Conservation (phyloP, 1,140 invertebrate genomes). For the Ladona fulva region DNA sequence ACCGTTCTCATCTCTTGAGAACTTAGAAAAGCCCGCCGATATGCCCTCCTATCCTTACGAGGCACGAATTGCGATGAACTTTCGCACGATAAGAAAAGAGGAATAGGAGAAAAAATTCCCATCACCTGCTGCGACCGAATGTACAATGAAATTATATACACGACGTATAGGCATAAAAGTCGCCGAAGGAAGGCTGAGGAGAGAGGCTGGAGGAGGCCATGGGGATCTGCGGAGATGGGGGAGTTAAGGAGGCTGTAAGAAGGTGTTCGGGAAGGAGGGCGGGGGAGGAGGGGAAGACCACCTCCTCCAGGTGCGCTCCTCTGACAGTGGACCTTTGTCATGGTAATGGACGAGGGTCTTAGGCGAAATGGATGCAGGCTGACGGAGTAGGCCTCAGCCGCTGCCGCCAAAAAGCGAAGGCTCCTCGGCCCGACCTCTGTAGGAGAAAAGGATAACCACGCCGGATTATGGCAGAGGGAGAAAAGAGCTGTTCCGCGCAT, state of each 20-base stretch:
- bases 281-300: background rate
- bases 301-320: background rate
- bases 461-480: background rate
- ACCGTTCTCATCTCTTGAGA: too few relatives aligned
- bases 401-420: background rate
- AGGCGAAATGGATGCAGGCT: background rate
- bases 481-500: background rate
- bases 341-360: conserved; percentile 7
- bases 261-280: background rate
- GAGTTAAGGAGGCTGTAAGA: background rate
- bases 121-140: too few relatives aligned
- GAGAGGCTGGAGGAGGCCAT: background rate
- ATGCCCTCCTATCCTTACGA: too few relatives aligned
- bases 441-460: background rate
- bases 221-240: background rate
- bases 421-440: background rate
- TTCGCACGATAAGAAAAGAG: too few relatives aligned
- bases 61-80: too few relatives aligned
- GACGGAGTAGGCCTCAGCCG: background rate
- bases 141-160: too few relatives aligned
- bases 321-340: conserved; percentile 2
- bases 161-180: background rate
- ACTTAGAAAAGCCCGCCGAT: too few relatives aligned
- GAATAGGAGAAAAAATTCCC: too few relatives aligned
- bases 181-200: background rate